phyloP scores from a whole-genome alignment of 2,797 vertebrate genomes.

The Sandelia bainsii region DNA sequence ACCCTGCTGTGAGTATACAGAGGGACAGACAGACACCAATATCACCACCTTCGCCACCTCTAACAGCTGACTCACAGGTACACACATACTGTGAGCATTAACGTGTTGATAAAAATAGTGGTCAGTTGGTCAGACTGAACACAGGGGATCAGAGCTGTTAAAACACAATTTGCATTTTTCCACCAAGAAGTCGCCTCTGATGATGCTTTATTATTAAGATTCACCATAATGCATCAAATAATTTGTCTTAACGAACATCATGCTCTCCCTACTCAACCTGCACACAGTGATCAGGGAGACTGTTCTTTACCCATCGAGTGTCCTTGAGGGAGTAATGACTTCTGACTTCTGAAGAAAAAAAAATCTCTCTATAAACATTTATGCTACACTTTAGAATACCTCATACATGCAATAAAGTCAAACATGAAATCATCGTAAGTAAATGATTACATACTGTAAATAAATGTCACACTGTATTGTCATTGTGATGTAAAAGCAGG shows the following conservation, averaged over 20 bases:
- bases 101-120: conserved; percentile 54
- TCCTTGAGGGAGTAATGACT: conserved; percentile 36
- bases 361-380: neutral
- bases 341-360: neutral
- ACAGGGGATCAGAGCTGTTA: conserved; percentile 23
- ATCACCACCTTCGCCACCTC: conserved; percentile 47
- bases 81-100: conserved; percentile 27
- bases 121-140: conserved; percentile 13
- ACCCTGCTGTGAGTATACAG: conserved; percentile 90
- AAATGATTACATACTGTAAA: conserved; percentile 6
- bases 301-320: conserved; percentile 24
- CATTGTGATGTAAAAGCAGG: neutral
- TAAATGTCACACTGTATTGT: neutral
- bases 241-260: neutral
- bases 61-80: conserved; percentile 50
- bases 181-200: neutral
- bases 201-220: conserved; percentile 16
- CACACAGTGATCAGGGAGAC: neutral
- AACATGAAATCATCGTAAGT: neutral
- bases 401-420: neutral
- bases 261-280: neutral
- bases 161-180: conserved; percentile 25
- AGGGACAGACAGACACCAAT: conserved; percentile 45
- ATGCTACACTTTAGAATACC: neutral
- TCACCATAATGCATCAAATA: neutral